These are phyloP conservation scores for Brachionichthys hirsutus DNA, from an alignment of 2,113 vertebrate genomes.

Conservation along the genomic window DNA sequence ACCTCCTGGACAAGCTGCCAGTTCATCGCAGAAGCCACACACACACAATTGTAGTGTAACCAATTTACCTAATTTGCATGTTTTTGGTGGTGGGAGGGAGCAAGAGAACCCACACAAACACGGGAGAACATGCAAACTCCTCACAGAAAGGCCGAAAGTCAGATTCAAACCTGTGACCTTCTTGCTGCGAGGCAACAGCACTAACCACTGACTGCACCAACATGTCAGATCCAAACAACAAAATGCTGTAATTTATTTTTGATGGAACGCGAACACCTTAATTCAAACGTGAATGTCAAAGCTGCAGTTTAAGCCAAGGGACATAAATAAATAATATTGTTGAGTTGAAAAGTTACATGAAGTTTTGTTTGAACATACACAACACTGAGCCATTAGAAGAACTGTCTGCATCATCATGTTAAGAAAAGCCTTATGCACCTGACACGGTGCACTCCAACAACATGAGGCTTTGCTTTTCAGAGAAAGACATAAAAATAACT, in stretches of 20 bases:
- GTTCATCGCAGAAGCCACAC: too few relatives aligned
- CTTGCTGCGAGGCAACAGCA: too few relatives aligned
- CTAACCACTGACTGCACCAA: too few relatives aligned
- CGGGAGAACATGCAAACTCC: too few relatives aligned
- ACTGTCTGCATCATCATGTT: background rate
- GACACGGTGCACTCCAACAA: slow-evolving; percentile 7
- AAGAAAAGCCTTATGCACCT: slow-evolving; percentile 1
- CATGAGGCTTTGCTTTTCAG: slow-evolving; percentile 18
- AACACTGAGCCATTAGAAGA: background rate
- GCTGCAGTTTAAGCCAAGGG: background rate
- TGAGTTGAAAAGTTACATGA: background rate
- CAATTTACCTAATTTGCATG: too few relatives aligned
- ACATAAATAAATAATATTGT: background rate
- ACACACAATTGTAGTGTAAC: too few relatives aligned
- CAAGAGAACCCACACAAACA: too few relatives aligned
- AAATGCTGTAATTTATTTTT: background rate
- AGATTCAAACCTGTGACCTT: too few relatives aligned
- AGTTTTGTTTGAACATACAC: background rate
- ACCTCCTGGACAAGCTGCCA: too few relatives aligned
- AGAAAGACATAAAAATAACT: slow-evolving; percentile 14
- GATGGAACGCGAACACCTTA: background rate
- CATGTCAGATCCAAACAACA: too few relatives aligned
- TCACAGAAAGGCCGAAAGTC: too few relatives aligned
- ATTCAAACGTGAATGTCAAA: background rate
- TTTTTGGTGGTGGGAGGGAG: too few relatives aligned